Conservation (phyloP, 2,888 invertebrate genomes). For the Thecocarcelia acutangulata region DNA sequence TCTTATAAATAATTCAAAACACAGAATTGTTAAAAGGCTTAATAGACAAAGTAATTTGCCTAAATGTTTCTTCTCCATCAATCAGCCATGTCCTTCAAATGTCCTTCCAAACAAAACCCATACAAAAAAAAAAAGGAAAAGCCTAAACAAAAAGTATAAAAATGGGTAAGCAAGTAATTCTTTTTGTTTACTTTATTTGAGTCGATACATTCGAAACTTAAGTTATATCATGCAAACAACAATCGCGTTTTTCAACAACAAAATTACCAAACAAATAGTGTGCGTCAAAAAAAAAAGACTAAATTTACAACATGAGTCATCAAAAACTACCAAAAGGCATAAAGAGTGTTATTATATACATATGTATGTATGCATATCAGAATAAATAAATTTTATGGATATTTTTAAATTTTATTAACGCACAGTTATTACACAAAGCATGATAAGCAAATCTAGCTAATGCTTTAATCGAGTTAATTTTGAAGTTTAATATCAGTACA, state of each 20-base stretch:
- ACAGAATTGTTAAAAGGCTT: too few relatives aligned
- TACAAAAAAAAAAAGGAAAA: too few relatives aligned
- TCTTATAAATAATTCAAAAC: too few relatives aligned
- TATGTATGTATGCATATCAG: slow-evolving; percentile 31
- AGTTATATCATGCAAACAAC: slow-evolving; percentile 55
- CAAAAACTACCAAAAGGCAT: slow-evolving; percentile 27
- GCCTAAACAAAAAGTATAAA: too few relatives aligned
- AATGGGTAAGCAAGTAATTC: too few relatives aligned
- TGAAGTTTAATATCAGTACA: slow-evolving; percentile 77
- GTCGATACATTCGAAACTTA: slow-evolving; percentile 17
- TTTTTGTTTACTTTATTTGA: too few relatives aligned
- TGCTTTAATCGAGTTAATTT: slow-evolving; percentile 55
- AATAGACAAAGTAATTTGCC: too few relatives aligned
- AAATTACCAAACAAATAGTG: slow-evolving; percentile 4
- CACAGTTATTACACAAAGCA: slow-evolving; percentile 16
- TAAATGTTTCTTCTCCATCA: too few relatives aligned
- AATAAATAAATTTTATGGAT: slow-evolving; percentile 72
- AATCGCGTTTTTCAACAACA: slow-evolving; percentile 21
- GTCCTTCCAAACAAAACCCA: background rate
- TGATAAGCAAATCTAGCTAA: slow-evolving; percentile 67
- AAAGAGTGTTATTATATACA: background rate
- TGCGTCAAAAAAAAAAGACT: slow-evolving; percentile 43
- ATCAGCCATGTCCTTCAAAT: slow-evolving; percentile 16
- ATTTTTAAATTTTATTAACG: slow-evolving; percentile 10
- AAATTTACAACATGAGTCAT: slow-evolving; percentile 56